These are phyloP conservation scores for Microcebus lehilahytsara DNA, from an alignment of 2,113 vertebrate genomes.

Conservation along the genomic window DNA sequence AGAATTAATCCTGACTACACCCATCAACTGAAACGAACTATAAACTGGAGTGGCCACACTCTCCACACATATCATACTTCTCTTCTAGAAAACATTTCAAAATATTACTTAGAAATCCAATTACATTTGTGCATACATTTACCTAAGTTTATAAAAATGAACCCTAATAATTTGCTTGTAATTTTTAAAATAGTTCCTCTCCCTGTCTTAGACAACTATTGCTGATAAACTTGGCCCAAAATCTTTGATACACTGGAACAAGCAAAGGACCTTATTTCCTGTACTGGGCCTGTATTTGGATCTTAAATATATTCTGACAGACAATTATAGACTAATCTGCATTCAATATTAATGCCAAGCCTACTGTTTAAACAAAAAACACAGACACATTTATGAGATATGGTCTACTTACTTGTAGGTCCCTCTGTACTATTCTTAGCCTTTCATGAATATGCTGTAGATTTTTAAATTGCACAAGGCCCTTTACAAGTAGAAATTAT, in stretches of 20 bases:
- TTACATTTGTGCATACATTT: background rate
- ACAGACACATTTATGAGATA: conserved; percentile 18
- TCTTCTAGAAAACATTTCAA: conserved; percentile 55
- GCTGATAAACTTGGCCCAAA: background rate
- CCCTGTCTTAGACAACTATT: background rate
- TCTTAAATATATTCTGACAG: conserved; percentile 4
- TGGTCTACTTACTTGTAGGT: background rate
- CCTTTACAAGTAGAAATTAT: background rate
- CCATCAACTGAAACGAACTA: background rate
- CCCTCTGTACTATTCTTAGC: conserved; percentile 21
- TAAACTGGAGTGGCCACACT: background rate
- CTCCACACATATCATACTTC: background rate
- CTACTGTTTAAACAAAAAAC: conserved; percentile 12
- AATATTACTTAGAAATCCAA: conserved; percentile 45
- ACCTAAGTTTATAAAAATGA: conserved; percentile 37
- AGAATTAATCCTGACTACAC: background rate
- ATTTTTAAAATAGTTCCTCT: conserved; percentile 12
- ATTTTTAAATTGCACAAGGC: conserved; percentile 45
- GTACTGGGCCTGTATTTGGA: background rate
- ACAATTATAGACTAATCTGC: conserved; percentile 26
- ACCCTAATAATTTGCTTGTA: background rate
- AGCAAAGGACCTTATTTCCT: conserved; percentile 37
- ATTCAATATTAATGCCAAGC: conserved; percentile 38
- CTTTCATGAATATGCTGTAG: conserved; percentile 1
- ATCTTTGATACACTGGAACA: conserved; percentile 44